Percentiles rank a stretch among this genome's conserved stretches.
These are phyloP conservation scores for Aleiodes sp. DNA, from an alignment of 1,140 invertebrate genomes.

Conservation along the genomic window DNA sequence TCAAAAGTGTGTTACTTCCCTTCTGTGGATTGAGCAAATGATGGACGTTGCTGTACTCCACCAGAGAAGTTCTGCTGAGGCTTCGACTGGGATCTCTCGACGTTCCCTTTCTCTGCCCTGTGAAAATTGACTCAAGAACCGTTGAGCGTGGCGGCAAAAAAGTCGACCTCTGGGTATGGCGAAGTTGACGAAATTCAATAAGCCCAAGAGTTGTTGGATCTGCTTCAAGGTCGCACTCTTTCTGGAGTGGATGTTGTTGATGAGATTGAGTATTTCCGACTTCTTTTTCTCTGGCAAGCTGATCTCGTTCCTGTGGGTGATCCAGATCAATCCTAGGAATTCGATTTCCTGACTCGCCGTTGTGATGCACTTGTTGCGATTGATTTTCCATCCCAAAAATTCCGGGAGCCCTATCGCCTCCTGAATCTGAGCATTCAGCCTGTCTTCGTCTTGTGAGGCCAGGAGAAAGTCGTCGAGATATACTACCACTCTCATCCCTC, in stretches of 20 bases:
- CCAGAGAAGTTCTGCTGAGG: conserved; percentile 20
- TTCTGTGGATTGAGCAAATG: conserved; percentile 1
- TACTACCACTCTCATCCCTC: conserved; percentile 39
- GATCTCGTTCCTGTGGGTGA: conserved; percentile 34
- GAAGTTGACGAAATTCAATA: conserved; percentile 37
- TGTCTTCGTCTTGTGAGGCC: conserved; percentile 41
- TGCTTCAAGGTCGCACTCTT: conserved; percentile 14
- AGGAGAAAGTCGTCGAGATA: conserved; percentile 48
- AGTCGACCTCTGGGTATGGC: conserved; percentile 30
- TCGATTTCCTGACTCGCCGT: conserved; percentile 42
- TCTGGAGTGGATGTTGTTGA: background rate
- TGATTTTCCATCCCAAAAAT: conserved; percentile 47
- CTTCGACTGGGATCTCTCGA: background rate
- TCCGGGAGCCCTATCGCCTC: conserved; percentile 30
- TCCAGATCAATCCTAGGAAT: conserved; percentile 50
- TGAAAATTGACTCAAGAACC: background rate
- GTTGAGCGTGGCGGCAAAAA: conserved; percentile 19
- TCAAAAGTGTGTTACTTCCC: conserved; percentile 18
- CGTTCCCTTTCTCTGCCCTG: background rate
- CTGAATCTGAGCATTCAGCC: conserved; percentile 35
- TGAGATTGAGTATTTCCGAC: background rate
- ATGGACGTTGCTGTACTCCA: conserved; percentile 9
- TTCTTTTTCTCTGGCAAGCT: conserved; percentile 22
- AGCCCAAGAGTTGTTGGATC: conserved; percentile 29
- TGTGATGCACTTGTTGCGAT: conserved; percentile 46